Percentiles rank a stretch among this genome's conserved stretches.
Evolutionary conservation across 2,888 invertebrate genomes (phyloP).

Genomic region (Syrphus vitripennis): DNA sequence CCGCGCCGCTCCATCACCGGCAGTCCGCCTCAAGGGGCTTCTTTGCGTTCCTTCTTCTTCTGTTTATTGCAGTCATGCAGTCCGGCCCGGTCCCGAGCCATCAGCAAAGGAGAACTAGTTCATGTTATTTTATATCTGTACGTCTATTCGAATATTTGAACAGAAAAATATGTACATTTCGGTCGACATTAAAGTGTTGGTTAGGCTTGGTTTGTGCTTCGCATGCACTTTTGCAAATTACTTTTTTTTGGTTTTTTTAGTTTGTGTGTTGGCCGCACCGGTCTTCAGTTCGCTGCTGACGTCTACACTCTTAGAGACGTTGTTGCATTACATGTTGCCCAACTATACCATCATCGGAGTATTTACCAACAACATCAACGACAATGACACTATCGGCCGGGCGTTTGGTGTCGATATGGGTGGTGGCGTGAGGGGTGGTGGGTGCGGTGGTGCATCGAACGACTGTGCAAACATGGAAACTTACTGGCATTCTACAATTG

Average conservation of each 20-base stretch:
- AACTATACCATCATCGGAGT: neutral
- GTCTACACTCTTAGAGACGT: constrained; percentile 46
- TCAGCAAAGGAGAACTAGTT: constrained; percentile 57
- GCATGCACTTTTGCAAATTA: constrained; percentile 60
- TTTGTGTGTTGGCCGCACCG: constrained; percentile 1
- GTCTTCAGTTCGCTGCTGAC: constrained; percentile 67
- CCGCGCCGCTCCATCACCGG: neutral
- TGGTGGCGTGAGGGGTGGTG: neutral
- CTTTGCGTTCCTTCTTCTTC: constrained; percentile 48
- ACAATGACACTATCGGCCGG: constrained; percentile 38
- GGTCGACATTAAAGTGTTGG: constrained; percentile 33
- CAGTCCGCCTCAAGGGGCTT: constrained; percentile 64
- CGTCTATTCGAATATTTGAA: constrained; percentile 25
- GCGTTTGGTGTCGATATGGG: no score
- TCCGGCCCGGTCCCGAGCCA: neutral
- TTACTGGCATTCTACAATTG: constrained; percentile 70
- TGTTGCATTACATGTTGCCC: constrained; percentile 45
- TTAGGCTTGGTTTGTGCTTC: constrained; percentile 46
- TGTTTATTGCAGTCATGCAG: constrained; percentile 15
- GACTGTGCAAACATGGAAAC: constrained; percentile 58
- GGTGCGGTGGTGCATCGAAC: neutral
- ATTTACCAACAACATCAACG: constrained; percentile 45
- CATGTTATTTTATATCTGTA: constrained; percentile 57
- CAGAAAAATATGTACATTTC: constrained; percentile 34
- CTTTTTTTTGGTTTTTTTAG: constrained; percentile 1